Conservation (phyloP, 2,797 vertebrate species). For the Danio kyathit region DNA sequence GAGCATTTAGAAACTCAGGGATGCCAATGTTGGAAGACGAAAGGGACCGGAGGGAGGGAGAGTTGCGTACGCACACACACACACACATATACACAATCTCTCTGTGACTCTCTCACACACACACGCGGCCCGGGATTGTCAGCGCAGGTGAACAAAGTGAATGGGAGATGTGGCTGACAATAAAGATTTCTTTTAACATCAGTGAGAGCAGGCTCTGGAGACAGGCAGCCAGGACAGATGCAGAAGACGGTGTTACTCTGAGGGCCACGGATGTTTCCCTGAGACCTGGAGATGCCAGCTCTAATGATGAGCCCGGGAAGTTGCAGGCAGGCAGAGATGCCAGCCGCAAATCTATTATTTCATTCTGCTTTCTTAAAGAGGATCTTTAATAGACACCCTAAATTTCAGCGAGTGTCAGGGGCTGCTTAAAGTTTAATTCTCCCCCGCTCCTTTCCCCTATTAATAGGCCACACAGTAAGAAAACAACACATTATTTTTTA, state of each 20-base stretch:
- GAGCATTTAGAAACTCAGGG: slow-evolving; percentile 89
- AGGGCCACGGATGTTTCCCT: slow-evolving; percentile 84
- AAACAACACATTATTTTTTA: slow-evolving; percentile 81
- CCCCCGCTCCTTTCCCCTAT: slow-evolving; percentile 69
- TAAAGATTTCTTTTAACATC: slow-evolving; percentile 99
- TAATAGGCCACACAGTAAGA: slow-evolving; percentile 70
- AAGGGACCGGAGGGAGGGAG: slow-evolving; percentile 70
- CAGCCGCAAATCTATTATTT: slow-evolving; percentile 77
- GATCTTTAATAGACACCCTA: slow-evolving; percentile 77
- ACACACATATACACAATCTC: slow-evolving; percentile 46
- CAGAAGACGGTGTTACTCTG: slow-evolving; percentile 83
- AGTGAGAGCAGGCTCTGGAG: slow-evolving; percentile 89
- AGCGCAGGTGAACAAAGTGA: slow-evolving; percentile 97
- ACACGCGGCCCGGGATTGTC: slow-evolving; percentile 85
- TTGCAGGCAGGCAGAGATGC: slow-evolving; percentile 64
- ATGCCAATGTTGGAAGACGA: slow-evolving; percentile 84
- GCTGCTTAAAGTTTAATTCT: slow-evolving; percentile 80
- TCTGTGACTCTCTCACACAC: slow-evolving; percentile 41
- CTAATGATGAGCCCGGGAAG: slow-evolving; percentile 76
- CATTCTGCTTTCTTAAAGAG: slow-evolving; percentile 72
- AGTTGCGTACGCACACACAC: slow-evolving; percentile 46
- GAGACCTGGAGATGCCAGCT: slow-evolving; percentile 79
- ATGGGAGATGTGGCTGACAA: slow-evolving; percentile 97
- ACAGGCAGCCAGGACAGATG: slow-evolving; percentile 89
- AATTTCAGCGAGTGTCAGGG: slow-evolving; percentile 71